Base-by-base conservation (phyloP, 2,888 invertebrate species). In the Ypsolopha sequella region DNA sequence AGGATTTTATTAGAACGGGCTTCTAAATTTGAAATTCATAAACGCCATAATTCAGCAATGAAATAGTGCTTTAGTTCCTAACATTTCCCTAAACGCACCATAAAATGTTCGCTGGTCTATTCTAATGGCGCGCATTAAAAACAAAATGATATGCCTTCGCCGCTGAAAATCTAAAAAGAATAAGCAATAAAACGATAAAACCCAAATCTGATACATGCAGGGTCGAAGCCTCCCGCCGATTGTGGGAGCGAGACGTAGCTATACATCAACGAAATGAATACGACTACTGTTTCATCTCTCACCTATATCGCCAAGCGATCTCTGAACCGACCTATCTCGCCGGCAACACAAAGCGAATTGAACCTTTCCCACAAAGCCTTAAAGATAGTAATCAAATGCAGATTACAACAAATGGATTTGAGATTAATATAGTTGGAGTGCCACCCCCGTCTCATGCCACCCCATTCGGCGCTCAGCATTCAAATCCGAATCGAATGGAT, bases 401-500 rank as follows among this genome's bases (percentile, higher is more conserved):
- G 73, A 79, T 80, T 76, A 81, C 76, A 80, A 85, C 84, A 85
- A 86, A 86, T 85, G 85, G 84, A 79, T 85, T 82, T 76, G 79
- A 86, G 86, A 86, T 86, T 86, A 86, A 86, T 86, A 86, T 86
- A 85, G 82, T 82, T 82, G 79, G 75, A 80, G 80, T 74, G 77
- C 84, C 84, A 82, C 86, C 85, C 68, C 80, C 74, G 76, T 71
- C 84, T 76, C 84, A 76, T 74, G 68, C 84, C 84, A 81, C 85
- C 84, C 84, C 77, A 73, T 75, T 78, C 77, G 82, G 73, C 81
- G 80, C 68, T 81, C 84, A 76, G 86, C 86, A 86, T 86, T 86
- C 86, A 86, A 86, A 86, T 86, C 84, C 85, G 85, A 82, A 86
- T 86, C 82, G 86, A 86, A 86, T 85, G 85, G 86, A 85, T 86